Evolutionary conservation across 2,888 invertebrate genomes (phyloP).

Genomic region (Ormyrus rosae): DNA sequence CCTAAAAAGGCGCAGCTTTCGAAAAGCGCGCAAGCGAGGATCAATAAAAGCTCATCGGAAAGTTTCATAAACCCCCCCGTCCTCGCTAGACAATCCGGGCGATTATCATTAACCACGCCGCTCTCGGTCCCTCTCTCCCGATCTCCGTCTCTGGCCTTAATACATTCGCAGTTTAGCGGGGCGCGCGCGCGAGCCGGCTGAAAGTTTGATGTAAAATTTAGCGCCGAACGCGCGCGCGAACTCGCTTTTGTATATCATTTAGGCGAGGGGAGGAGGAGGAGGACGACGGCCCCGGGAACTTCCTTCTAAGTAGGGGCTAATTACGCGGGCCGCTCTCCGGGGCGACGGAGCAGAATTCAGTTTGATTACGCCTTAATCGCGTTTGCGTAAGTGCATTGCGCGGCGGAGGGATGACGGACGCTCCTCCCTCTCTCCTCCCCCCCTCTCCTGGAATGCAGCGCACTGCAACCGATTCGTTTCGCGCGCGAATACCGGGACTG

Average conservation of each 20-base stretch:
- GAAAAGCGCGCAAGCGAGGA: neutral
- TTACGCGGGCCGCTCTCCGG: conserved; percentile 1
- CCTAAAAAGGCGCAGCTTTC: too few relatives aligned
- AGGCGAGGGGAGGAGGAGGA: too few relatives aligned
- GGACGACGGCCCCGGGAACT: neutral
- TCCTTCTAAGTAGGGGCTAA: conserved; percentile 27
- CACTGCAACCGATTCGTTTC: conserved; percentile 10
- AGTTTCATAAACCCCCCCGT: neutral
- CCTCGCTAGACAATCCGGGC: conserved; percentile 23
- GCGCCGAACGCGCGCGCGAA: neutral
- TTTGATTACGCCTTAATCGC: conserved; percentile 44
- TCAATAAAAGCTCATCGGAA: neutral
- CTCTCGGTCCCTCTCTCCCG: neutral
- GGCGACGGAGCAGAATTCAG: conserved; percentile 14
- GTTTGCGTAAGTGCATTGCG: conserved; percentile 5
- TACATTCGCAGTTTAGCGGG: too few relatives aligned
- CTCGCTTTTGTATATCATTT: conserved; percentile 21
- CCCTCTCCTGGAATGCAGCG: too few relatives aligned
- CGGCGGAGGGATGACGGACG: too few relatives aligned
- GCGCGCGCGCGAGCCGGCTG: neutral
- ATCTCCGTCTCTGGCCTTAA: too few relatives aligned
- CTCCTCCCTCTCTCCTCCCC: too few relatives aligned
- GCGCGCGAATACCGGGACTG: neutral
- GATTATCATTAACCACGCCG: neutral
- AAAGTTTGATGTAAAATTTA: conserved; percentile 44